phyloP scores from a whole-genome alignment of 2,113 vertebrate species.

The Acrocephalus arundinaceus region DNA sequence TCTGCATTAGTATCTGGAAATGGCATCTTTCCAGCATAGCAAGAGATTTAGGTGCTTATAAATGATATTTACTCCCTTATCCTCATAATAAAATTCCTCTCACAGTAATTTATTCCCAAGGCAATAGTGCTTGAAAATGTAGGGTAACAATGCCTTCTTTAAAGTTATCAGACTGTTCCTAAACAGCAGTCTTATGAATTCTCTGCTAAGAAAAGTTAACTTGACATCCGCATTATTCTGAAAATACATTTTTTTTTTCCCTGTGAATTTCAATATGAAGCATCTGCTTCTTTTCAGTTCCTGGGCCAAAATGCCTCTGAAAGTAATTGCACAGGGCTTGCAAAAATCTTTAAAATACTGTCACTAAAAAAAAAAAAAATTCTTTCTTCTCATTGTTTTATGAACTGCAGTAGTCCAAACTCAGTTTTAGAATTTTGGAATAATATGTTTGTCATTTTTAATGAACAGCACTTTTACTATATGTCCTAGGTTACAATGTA shows the following conservation, averaged over 20 bases:
- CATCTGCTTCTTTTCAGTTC: background rate
- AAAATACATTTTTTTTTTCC: background rate
- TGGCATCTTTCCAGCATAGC: background rate
- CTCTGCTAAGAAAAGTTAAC: background rate
- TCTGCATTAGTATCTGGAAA: background rate
- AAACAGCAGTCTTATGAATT: background rate
- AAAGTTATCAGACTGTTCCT: background rate
- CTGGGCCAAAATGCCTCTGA: background rate
- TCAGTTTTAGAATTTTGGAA: background rate
- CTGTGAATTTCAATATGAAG: background rate
- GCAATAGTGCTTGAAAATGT: background rate
- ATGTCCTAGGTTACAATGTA: no score
- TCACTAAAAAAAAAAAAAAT: background rate
- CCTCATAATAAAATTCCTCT: background rate
- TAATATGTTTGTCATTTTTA: background rate
- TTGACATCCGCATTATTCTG: background rate
- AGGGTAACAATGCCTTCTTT: background rate
- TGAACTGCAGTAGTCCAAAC: background rate
- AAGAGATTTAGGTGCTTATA: background rate
- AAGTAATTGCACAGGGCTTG: background rate
- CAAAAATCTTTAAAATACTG: background rate
- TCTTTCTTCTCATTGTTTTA: background rate
- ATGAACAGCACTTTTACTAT: background rate
- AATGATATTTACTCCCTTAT: background rate
- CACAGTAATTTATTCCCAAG: rapidly evolving